These are phyloP conservation scores for Pterostichus niger DNA, from an alignment of 2,888 invertebrate species.

Conservation along the genomic window DNA sequence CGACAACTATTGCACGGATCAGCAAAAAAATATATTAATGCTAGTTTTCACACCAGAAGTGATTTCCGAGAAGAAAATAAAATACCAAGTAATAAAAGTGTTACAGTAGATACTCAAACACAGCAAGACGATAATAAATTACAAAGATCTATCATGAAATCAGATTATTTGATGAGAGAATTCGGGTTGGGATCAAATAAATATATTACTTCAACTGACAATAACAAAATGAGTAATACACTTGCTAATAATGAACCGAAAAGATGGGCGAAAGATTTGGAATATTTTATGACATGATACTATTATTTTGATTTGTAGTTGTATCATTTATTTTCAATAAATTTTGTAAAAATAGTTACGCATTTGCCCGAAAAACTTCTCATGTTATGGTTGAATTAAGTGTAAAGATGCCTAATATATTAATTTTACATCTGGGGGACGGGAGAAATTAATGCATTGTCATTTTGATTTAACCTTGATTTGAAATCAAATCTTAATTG, in stretches of 20 bases:
- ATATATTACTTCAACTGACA: background rate
- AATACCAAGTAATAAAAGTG: slow-evolving; percentile 16
- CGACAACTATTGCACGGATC: background rate
- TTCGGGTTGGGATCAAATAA: slow-evolving; percentile 19
- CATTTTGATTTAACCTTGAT: too few species aligned
- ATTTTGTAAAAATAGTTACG: too few species aligned
- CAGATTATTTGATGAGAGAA: slow-evolving; percentile 63
- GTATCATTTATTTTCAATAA: slow-evolving; percentile 1
- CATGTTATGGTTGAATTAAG: too few species aligned
- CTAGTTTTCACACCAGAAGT: background rate
- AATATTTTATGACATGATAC: slow-evolving; percentile 53
- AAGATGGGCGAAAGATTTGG: slow-evolving; percentile 52
- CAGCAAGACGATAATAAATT: background rate
- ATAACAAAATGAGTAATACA: background rate
- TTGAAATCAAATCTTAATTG: too few species aligned
- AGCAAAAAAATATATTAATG: slow-evolving; percentile 15
- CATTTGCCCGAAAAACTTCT: too few species aligned
- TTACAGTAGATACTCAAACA: slow-evolving; percentile 31
- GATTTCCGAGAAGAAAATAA: background rate
- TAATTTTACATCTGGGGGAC: too few species aligned
- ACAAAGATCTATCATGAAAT: slow-evolving; percentile 49
- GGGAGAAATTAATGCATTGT: too few species aligned
- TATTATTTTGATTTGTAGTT: slow-evolving; percentile 4
- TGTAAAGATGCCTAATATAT: too few species aligned
- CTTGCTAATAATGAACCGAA: background rate